These are phyloP conservation scores for Drosophila lacertosa DNA, from an alignment of 1,140 invertebrate genomes.

Conservation along the genomic window DNA sequence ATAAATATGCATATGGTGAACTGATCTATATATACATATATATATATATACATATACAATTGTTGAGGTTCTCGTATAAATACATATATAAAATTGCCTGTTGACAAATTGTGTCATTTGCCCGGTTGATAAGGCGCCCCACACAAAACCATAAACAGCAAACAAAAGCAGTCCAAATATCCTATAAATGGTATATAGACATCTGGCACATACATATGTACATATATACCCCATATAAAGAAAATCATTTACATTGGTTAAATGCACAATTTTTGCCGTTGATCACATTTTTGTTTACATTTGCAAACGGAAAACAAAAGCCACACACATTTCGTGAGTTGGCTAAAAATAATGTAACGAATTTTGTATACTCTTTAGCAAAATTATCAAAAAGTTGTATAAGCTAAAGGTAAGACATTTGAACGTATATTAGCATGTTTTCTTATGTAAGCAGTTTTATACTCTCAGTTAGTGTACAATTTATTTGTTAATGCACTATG, in stretches of 20 bases:
- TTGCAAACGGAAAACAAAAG: conserved; percentile 11
- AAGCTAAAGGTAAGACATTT: not conserved
- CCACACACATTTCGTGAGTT: conserved; percentile 1
- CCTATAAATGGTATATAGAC: not conserved
- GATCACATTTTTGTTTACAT: conserved; percentile 23
- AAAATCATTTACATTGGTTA: conserved; percentile 1
- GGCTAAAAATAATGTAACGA: conserved; percentile 2
- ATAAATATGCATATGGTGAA: conserved; percentile 17
- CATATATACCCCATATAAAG: not conserved
- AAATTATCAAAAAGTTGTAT: not conserved
- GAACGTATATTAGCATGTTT: not conserved
- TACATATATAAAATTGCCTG: conserved; percentile 25
- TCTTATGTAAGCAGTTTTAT: not conserved
- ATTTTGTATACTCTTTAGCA: conserved; percentile 1
- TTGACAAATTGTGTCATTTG: conserved; percentile 68
- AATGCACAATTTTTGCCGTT: conserved; percentile 7
- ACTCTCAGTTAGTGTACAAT: not conserved
- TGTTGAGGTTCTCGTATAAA: conserved; percentile 23
- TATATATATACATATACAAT: conserved; percentile 8
- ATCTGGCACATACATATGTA: not conserved
- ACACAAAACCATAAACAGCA: not conserved
- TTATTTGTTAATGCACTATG: not conserved
- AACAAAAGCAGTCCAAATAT: conserved; percentile 8
- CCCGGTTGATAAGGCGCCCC: conserved; percentile 35
- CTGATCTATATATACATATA: conserved; percentile 1